Base-by-base conservation (phyloP, 2,888 invertebrate species). In the Pegoplata infirma region DNA sequence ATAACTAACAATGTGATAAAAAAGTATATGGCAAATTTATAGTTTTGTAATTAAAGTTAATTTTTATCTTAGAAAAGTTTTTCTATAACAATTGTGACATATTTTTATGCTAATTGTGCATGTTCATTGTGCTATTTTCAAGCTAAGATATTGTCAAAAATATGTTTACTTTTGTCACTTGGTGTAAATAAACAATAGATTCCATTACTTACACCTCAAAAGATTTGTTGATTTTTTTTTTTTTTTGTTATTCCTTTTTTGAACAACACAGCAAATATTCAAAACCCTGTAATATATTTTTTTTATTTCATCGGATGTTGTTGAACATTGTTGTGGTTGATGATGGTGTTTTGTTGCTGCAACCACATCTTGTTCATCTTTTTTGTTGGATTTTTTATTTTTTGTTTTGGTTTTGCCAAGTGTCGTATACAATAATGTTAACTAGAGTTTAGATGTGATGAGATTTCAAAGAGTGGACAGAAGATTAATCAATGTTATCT, bases 401-500 rank as follows among this genome's bases (percentile, higher is more conserved):
- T 14, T 17, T 8, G 0, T 44, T 47, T 47, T 44, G 53, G 53
- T 36, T 64, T n/a, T 58, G 53, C 64, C 49, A 74, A 78, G 58
- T 74, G 78, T 66, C 78, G 59, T 69, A 47, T 59, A 64, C 78
- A 78, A 64, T 78, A 74, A 68, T 73, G 68, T 78, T 78, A 73
- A 78, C 77, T 59, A 58, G 63, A 56, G 32, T 64, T 69, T 69
- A 68, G 78, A 73, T 69, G 67, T 77, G 68, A 68, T 64, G 68
- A 53, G 68, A 63, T 73, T 78, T 78, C 69, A 69, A 69, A 78
- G 53, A 69, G 78, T 78, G 78, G 78, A 64, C 68, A 78, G 64
- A 64, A 74, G 78, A 78, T 78, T 78, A 73, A 78, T 78, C 73
- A 74, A 74, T 74, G 68, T 68, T 78, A 78, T 78, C 68, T 74